Evolutionary conservation across 1,140 invertebrate genomes (phyloP), one percentile per base, ranked within the genome.

Genomic region (Sycobia sp.): DNA sequence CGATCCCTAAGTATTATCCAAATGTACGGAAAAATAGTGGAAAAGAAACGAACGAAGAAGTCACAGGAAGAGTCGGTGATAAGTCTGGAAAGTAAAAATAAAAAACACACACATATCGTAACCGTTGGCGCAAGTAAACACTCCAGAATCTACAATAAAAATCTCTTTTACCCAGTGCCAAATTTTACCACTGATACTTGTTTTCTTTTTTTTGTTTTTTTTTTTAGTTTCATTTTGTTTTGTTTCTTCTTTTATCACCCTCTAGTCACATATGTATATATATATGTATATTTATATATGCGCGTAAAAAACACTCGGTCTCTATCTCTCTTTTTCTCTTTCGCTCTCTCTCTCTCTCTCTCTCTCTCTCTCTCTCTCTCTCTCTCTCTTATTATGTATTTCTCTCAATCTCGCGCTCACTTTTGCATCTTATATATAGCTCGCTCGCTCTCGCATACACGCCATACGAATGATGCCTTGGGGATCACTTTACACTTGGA

Each of bases 291-390:
- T n/a, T n/a, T n/a, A 60, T 36, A 39, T 44, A 41, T 57, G 29
- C 50, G 41, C 22, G 63, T 54, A 65, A 60, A 59, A 54, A 73
- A 70, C 71, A 54, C n/a, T n/a, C n/a, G n/a, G n/a, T n/a, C n/a
- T n/a, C n/a, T n/a, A n/a, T n/a, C n/a, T n/a, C n/a, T n/a, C n/a
- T n/a, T n/a, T n/a, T n/a, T n/a, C n/a, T n/a, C 69, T 69, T 49
- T 67, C 66, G 67, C 58, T 56, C 66, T 55, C 23, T 51, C 47
- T 49, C 53, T 41, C 57, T 57, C 58, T 63, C 58, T 58, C 34
- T 69, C 23, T 69, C 59, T 59, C 51, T 60, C 53, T 54, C 58
- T 4, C 29, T 27, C 14, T 49, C 23, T 20, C 20, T n/a, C n/a
- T n/a, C n/a, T n/a, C n/a, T n/a, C n/a, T n/a, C n/a, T n/a, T n/a